Base-by-base conservation (phyloP, 2,113 vertebrate genomes). In the Eptatretus burgeri region DNA sequence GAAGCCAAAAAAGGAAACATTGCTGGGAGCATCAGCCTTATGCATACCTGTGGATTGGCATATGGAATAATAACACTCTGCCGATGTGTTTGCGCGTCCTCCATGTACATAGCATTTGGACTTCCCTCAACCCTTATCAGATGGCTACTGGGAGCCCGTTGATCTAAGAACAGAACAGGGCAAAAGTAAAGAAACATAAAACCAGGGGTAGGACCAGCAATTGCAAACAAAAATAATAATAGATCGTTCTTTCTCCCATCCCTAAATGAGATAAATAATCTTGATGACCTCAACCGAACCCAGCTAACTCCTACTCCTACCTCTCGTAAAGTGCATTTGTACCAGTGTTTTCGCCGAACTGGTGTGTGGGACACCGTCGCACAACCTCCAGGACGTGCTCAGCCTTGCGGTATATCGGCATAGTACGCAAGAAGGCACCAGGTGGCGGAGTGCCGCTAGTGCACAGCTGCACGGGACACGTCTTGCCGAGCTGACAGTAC, bases 401-500 rank as follows among this genome's bases (percentile, higher is more conserved):
- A 0, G 91, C 91, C 71, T 98, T 98, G 76, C 95, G 95, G 74
- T 98, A 98, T 64, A 98, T 89, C 0, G 91, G 91, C 91, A 98
- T 98, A 67, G 91, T 87, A 3, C 89, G 75, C 71, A 98, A 84
- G 51, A 93, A 86, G 0, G 87, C 87, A 1, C 84, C 91, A 71
- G 86, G 82, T 0, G 91, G 91, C 0, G 89, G 89, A 0, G 76
- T 83, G 19, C 87, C 95, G 76, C 94, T 81, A 63, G 95, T 87
- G 70, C 95, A 94, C 75, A 98, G 93, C 79, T 98, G 91, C 70
- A 98, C 95, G 66, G 91, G 91, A 69, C 91, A 98, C 0, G 91
- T 98, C 79, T 98, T 98, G 69, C 88, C 87, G 1, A 98, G 95
- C 67, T 98, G 91, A 70, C 91, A 98, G 75, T 98, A 98, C 2